These are phyloP conservation scores for Spodoptera frugiperda DNA, from an alignment of 1,140 invertebrate genomes.

Conservation along the genomic window DNA sequence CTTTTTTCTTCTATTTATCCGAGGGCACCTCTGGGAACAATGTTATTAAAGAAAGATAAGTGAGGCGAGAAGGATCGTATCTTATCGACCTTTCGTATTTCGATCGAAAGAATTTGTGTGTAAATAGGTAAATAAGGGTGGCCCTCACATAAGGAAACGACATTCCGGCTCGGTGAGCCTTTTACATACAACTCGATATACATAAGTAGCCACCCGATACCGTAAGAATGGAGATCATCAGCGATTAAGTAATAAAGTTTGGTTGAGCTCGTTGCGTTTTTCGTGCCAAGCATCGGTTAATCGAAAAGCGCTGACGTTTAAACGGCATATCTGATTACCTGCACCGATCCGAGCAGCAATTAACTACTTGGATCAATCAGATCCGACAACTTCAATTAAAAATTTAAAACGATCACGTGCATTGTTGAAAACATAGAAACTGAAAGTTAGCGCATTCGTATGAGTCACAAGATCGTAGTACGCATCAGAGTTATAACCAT, in stretches of 20 bases:
- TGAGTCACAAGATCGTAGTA: conserved; percentile 70
- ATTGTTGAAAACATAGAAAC: conserved; percentile 62
- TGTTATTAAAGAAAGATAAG: conserved; percentile 74
- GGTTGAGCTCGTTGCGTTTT: conserved; percentile 32
- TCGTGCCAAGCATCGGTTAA: conserved; percentile 20
- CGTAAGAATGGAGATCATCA: conserved; percentile 12
- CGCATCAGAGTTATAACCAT: conserved; percentile 67
- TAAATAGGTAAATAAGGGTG: conserved; percentile 40
- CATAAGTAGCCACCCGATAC: neutral
- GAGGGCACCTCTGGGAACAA: conserved; percentile 70
- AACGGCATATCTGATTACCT: conserved; percentile 33
- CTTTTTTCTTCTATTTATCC: conserved; percentile 60
- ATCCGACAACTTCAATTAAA: conserved; percentile 35
- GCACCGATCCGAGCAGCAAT: conserved; percentile 8
- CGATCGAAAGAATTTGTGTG: conserved; percentile 38
- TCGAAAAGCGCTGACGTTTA: conserved; percentile 30
- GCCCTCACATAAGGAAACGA: conserved; percentile 28
- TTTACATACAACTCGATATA: neutral
- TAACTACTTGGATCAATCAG: conserved; percentile 34
- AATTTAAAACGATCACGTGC: conserved; percentile 49
- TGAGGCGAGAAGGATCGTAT: conserved; percentile 55
- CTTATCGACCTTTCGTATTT: conserved; percentile 48
- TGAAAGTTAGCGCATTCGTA: conserved; percentile 72
- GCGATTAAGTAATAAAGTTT: conserved; percentile 42
- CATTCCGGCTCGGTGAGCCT: neutral